phyloP scores from a whole-genome alignment of 2,113 vertebrate genomes.

The Cyprinodon variegatus region DNA sequence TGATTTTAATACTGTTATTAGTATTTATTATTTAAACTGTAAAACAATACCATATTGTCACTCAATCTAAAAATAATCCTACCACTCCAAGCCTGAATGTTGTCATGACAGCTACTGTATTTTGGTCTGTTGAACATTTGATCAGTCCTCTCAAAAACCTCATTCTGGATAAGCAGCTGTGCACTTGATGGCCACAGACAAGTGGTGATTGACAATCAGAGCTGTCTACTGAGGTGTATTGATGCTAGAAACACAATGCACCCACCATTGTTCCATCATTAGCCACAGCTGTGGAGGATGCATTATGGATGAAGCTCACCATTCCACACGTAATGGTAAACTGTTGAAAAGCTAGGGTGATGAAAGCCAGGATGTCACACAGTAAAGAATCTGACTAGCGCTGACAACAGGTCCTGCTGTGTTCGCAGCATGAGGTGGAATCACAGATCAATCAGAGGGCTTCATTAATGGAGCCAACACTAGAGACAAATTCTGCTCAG shows the following conservation, averaged over 20 bases:
- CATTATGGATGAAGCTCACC: conserved; percentile 64
- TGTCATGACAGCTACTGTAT: conserved; percentile 11
- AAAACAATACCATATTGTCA: neutral
- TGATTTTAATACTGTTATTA: neutral
- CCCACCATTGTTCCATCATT: conserved; percentile 41
- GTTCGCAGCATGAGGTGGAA: conserved; percentile 55
- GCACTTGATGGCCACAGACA: conserved; percentile 9
- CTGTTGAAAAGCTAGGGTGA: conserved; percentile 38
- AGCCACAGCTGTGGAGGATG: conserved; percentile 27
- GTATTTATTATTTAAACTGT: neutral
- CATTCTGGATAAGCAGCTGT: conserved; percentile 36
- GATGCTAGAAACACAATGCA: conserved; percentile 13
- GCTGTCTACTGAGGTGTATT: conserved; percentile 1
- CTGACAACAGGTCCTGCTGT: conserved; percentile 68
- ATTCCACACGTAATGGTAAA: conserved; percentile 36
- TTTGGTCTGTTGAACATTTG: conserved; percentile 46
- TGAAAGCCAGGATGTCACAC: conserved; percentile 47
- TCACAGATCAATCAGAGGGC: conserved; percentile 57
- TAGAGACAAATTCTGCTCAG: conserved; percentile 21
- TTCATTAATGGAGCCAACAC: conserved; percentile 53
- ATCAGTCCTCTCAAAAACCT: conserved; percentile 67
- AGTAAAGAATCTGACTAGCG: conserved; percentile 22
- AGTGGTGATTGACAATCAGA: conserved; percentile 33
- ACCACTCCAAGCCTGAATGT: neutral
- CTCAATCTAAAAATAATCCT: neutral